Percentiles rank a stretch among this genome's conserved stretches.
Conservation (phyloP, 2,113 vertebrate species). For the Onychostoma macrolepis region DNA sequence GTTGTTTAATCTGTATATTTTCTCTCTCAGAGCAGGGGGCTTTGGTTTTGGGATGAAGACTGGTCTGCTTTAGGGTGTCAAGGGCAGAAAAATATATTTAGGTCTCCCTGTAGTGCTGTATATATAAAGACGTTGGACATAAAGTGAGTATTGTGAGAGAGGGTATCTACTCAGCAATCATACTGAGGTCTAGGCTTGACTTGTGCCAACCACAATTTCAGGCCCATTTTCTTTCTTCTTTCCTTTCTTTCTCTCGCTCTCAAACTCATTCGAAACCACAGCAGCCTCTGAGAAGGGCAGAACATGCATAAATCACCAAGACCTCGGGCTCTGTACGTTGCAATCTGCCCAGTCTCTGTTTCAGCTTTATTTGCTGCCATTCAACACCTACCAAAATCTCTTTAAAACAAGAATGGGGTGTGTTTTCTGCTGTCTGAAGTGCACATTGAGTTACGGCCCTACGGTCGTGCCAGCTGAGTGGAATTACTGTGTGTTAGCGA, state of each 20-base stretch:
- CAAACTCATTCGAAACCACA: constrained; percentile 54
- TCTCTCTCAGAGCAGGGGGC: constrained; percentile 32
- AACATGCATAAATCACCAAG: constrained; percentile 64
- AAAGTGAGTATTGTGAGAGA: constrained; percentile 18
- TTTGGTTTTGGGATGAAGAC: constrained; percentile 39
- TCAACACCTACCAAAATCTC: constrained; percentile 59
- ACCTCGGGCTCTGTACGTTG: constrained; percentile 52
- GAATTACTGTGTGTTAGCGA: constrained; percentile 71
- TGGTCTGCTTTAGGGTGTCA: constrained; percentile 22
- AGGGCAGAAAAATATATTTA: constrained; percentile 40
- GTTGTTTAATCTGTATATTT: constrained; percentile 36
- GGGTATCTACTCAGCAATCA: constrained; percentile 39
- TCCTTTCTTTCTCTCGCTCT: constrained; percentile 16
- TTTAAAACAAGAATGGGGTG: constrained; percentile 53
- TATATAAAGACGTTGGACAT: constrained; percentile 22
- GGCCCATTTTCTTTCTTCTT: constrained; percentile 35
- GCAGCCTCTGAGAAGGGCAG: constrained; percentile 58
- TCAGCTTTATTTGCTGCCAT: constrained; percentile 62
- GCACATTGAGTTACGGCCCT: constrained; percentile 52
- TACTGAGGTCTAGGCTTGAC: constrained; percentile 21
- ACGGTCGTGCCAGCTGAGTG: constrained; percentile 58
- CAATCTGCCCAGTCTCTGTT: constrained; percentile 42
- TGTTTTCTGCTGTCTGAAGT: constrained; percentile 46
- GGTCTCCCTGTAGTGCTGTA: constrained; percentile 17
- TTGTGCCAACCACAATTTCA: constrained; percentile 47